Evolutionary conservation across 2,888 invertebrate species (phyloP).

Genomic region (Strigamia maritima): DNA sequence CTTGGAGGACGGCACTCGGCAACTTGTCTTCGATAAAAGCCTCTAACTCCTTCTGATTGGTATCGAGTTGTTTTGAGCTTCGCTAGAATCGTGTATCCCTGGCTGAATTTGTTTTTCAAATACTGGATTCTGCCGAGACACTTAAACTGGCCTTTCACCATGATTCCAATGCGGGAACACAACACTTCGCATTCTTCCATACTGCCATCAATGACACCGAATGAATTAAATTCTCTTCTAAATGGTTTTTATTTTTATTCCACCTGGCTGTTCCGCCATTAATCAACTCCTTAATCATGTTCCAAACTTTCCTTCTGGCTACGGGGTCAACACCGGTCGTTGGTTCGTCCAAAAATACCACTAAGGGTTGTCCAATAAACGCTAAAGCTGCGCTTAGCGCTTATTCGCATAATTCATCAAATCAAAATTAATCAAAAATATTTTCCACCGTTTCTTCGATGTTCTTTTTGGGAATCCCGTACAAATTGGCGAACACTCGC

Average conservation of each 20-base stretch:
- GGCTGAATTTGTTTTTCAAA: slow-evolving; percentile 67
- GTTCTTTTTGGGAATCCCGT: slow-evolving; percentile 60
- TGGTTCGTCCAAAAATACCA: too few relatives aligned
- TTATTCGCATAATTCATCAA: slow-evolving; percentile 49
- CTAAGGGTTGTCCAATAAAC: too few relatives aligned
- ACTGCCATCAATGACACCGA: slow-evolving; percentile 65
- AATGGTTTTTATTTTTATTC: too few relatives aligned
- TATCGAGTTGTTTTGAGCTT: slow-evolving; percentile 52
- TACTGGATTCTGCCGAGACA: slow-evolving; percentile 66
- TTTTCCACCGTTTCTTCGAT: slow-evolving; percentile 46
- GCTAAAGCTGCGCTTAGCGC: too few relatives aligned
- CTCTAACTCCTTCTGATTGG: slow-evolving; percentile 48
- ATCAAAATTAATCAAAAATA: slow-evolving; percentile 45
- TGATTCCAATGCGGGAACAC: slow-evolving; percentile 37
- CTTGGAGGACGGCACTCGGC: slow-evolving; percentile 62
- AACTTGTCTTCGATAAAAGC: slow-evolving; percentile 58
- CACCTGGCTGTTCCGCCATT: slow-evolving; percentile 58
- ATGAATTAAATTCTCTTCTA: too few relatives aligned
- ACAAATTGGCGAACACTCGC: slow-evolving; percentile 65
- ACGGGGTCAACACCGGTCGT: slow-evolving; percentile 69
- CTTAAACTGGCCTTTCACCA: slow-evolving; percentile 37
- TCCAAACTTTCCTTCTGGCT: slow-evolving; percentile 65
- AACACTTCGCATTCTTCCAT: slow-evolving; percentile 41
- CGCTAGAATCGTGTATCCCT: slow-evolving; percentile 61
- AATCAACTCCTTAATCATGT: slow-evolving; percentile 59